phyloP scores from a whole-genome alignment of 2,797 vertebrate genomes.

The Muraenolepis orangiensis region DNA sequence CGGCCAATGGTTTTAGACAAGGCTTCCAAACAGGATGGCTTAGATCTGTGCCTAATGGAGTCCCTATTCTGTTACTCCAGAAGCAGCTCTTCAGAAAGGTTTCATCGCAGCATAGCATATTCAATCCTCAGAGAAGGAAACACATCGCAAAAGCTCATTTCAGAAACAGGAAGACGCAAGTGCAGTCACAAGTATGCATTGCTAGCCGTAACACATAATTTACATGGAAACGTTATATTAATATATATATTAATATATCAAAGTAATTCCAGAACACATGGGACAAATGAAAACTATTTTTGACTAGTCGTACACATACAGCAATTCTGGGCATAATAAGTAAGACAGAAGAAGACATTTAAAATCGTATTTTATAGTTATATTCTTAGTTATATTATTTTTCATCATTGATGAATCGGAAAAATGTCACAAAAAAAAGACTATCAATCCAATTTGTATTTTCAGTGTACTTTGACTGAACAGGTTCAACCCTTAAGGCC shows the following conservation, averaged over 20 bases:
- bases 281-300: too few species aligned
- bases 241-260: too few species aligned
- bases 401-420: background rate
- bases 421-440: background rate
- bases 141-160: background rate
- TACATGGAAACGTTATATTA: background rate
- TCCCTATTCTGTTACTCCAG: background rate
- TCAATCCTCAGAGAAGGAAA: background rate
- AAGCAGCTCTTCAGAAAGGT: background rate
- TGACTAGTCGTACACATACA: background rate
- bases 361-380: too few species aligned
- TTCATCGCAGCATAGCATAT: background rate
- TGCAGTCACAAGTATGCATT: background rate
- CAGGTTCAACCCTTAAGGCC: too few species aligned
- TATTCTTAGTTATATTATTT: too few species aligned
- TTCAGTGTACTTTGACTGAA: too few species aligned
- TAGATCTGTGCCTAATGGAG: background rate
- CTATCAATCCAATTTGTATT: too few species aligned
- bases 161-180: background rate
- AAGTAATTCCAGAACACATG: background rate
- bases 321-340: too few species aligned
- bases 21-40: background rate
- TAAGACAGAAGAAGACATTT: background rate
- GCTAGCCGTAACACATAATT: background rate
- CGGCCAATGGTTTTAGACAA: background rate